Evolutionary conservation across 2,888 invertebrate genomes (phyloP).

Genomic region (Epistrophe eligans): DNA sequence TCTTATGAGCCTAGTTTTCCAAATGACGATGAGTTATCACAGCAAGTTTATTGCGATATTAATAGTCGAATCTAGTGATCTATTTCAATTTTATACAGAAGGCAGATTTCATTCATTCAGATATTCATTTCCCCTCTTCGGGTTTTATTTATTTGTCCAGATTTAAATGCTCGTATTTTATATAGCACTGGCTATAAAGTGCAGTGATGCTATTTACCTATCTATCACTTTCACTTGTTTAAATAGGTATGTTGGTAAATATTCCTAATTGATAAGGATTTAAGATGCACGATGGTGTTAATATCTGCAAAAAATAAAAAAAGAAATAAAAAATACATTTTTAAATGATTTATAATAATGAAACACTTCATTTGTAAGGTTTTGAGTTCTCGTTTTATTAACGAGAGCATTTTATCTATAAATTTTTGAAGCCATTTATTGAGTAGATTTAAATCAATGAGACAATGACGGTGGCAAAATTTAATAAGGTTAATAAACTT

Average conservation of each 20-base stretch:
- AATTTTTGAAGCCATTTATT: not conserved
- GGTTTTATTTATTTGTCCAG: constrained; percentile 3
- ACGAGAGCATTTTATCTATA: not conserved
- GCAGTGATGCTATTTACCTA: constrained; percentile 8
- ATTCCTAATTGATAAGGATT: constrained; percentile 60
- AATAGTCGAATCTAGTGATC: constrained; percentile 35
- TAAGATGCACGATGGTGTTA: constrained; percentile 1
- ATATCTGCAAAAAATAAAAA: constrained; percentile 50
- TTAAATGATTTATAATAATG: too few relatives aligned
- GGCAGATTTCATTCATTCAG: not conserved
- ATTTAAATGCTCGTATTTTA: too few relatives aligned
- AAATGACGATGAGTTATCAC: constrained; percentile 42
- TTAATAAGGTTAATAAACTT: not conserved
- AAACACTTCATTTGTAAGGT: too few relatives aligned
- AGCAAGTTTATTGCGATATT: constrained; percentile 54
- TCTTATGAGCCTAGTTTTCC: constrained; percentile 23
- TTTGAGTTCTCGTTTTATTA: not conserved
- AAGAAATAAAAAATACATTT: not conserved
- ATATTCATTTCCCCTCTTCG: constrained; percentile 18
- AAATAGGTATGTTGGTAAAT: constrained; percentile 44
- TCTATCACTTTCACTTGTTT: not conserved
- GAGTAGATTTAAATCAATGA: not conserved
- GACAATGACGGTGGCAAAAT: constrained; percentile 13
- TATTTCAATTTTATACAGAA: constrained; percentile 50
- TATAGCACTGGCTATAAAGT: constrained; percentile 23